Base-by-base conservation (phyloP, 2,797 vertebrate species). In the Leucoraja ocellata region DNA sequence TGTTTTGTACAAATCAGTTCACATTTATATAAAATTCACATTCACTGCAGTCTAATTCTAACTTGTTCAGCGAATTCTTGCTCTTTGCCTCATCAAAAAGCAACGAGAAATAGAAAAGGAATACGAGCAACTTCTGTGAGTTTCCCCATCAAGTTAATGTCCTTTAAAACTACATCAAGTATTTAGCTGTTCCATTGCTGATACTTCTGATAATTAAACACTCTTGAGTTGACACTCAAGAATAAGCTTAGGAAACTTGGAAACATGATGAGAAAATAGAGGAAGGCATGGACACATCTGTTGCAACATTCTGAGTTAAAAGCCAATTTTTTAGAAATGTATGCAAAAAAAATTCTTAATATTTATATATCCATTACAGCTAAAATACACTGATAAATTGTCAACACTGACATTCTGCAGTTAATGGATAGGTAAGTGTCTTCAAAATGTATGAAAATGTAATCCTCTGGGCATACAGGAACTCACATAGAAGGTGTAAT, bases 361-460 rank as follows among this genome's bases (percentile, higher is more conserved):
- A 76, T 76, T 92, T 92, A 58, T 71, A 46, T 76, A 92, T 46
- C 39, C 68, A 36, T 74, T 92, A 76, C 1, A 92, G n/a, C n/a
- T 68, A 68, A 88, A 9, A 68, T 8, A 36, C 25, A 46, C 46
- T 91, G 90, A 28, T 92, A 54, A 92, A 58, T 54, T 76, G 46
- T 74, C 71, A 46, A 74, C 90, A 74, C 71, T 46, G 5, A 54
- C 23, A 32, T 91, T 74, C 36, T 92, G 71, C 39, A 76, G 68
- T 92, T 92, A 92, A 92, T 76, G 71, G 90, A 54, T 92, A 74
- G 46, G 90, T 54, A 92, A 68, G 84, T 92, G 46, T 14, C 73
- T 92, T 92, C 71, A 74, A 25, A 74, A 58, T 92, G 76, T 91
- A 74, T 74, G 32, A 76, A 88, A 88, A 88, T 88, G n/a, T 88